A percentile compares a stretch with the other conserved stretches of the same genome.
phyloP scores from a whole-genome alignment of 1,140 invertebrate genomes.

The Pseudachorutes palmiensis region DNA sequence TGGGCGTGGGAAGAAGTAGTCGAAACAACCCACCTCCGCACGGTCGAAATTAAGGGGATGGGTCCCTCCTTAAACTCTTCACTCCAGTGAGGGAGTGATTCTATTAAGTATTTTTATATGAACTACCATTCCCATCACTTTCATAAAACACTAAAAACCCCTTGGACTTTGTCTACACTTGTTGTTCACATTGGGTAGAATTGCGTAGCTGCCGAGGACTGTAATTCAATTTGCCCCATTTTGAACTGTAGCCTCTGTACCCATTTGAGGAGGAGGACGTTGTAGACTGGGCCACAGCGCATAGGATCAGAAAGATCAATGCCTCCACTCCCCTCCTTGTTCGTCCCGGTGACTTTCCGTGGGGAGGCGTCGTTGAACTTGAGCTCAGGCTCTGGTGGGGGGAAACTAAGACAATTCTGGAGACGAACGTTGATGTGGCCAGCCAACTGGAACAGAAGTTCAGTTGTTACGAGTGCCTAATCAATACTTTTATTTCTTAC shows the following conservation, averaged over 20 bases:
- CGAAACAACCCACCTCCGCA: too few species aligned
- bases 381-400: conserved; percentile 44
- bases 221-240: conserved; percentile 94
- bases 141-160: too few species aligned
- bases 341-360: background rate
- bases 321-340: conserved; percentile 14
- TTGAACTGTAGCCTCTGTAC: conserved; percentile 91
- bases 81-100: too few species aligned
- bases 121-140: too few species aligned
- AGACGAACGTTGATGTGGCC: conserved; percentile 81
- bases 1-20: background rate
- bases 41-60: too few species aligned
- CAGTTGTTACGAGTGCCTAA: too few species aligned
- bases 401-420: conserved; percentile 74
- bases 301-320: conserved; percentile 33
- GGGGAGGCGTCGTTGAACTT: conserved; percentile 15
- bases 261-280: conserved; percentile 62
- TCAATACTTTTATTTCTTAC: conserved; percentile 53
- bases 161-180: background rate
- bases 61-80: too few species aligned
- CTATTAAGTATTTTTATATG: too few species aligned
- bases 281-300: conserved; percentile 33
- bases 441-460: conserved; percentile 60
- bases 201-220: conserved; percentile 82
- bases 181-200: conserved; percentile 66